Evolutionary conservation across 2,113 vertebrate species (phyloP), one percentile per base, ranked within the genome.

Genomic region (Diadophis punctatus): DNA sequence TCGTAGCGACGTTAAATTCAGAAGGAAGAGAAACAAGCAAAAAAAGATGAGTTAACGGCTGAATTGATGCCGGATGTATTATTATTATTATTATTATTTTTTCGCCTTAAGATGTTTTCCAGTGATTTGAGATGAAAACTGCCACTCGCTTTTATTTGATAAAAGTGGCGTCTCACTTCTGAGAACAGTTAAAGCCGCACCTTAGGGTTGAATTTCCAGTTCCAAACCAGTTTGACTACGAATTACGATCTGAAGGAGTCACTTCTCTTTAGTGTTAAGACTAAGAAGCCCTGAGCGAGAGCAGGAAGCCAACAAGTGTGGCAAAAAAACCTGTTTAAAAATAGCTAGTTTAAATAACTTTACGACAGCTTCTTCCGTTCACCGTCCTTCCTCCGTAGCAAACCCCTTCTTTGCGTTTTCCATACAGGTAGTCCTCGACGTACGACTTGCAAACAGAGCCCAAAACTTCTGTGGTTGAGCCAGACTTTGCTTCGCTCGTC

Each of bases 51-150:
- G 94, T 90, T 89, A 85, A 90, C 92, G 89, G 95, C 92, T 74
- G 86, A 0, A 87, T 86, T 92, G 8, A 9, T 95, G 86, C 46
- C 51, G 55, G 51, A 63, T 46, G 11, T 58, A 25, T 58, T 53
- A 95, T 95, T 53, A 18, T 46, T 46, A 46, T 46, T 48, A 18
- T 53, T 1, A 18, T 53, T 53, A 18, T 53, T 53, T 18, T 94
- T 93, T 90, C 93, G 91, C 96, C 96, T 96, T 95, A 97, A 27
- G 94, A 94, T 94, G 95, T 95, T 96, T 60, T 80, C 86, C 74
- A 52, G 88, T 88, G 80, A 95, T 90, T 60, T 27, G 88, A 93
- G 96, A 94, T 97, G 97, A 95, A 97, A 97, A 96, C 96, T 97
- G 96, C 93, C 95, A 91, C 97, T 86, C 92, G 95, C 93, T 96